phyloP scores from a whole-genome alignment of 2,797 vertebrate genomes.

The Lagocephalus sceleratus region DNA sequence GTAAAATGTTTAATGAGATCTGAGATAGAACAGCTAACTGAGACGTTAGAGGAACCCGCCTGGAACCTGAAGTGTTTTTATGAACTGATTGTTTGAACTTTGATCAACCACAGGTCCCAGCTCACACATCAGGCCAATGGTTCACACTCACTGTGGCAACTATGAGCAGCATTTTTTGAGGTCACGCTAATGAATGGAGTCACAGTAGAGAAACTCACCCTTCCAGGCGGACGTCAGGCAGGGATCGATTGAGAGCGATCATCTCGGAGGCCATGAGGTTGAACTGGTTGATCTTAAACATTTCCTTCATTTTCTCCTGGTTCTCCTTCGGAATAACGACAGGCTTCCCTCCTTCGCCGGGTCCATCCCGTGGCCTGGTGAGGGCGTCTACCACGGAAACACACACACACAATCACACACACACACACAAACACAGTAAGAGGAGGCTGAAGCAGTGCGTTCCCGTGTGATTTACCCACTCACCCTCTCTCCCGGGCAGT shows the following conservation, averaged over 20 bases:
- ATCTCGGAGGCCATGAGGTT: constrained; percentile 99
- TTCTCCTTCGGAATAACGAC: constrained; percentile 96
- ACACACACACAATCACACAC: constrained; percentile 21
- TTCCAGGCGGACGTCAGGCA: constrained; percentile 95
- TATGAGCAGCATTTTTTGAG: constrained; percentile 5
- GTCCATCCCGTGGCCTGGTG: constrained; percentile 88
- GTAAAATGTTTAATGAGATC: too few species aligned
- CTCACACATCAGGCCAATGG: too few species aligned
- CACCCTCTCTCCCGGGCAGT: constrained; percentile 88
- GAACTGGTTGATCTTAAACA: constrained; percentile 99
- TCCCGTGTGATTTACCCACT: constrained; percentile 46
- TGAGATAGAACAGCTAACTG: too few species aligned
- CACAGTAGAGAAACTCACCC: constrained; percentile 81
- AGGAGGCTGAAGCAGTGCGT: background rate
- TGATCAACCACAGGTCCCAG: too few species aligned
- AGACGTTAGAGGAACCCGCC: too few species aligned
- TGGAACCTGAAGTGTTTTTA: too few species aligned
- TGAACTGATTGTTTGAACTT: too few species aligned
- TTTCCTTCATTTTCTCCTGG: constrained; percentile 98
- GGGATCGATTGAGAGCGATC: constrained; percentile 95
- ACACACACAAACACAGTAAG: constrained; percentile 16
- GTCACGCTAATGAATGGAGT: background rate
- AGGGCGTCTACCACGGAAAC: constrained; percentile 74
- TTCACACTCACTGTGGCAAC: background rate
- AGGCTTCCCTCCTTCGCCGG: constrained; percentile 96